A percentile compares a stretch with the other conserved stretches of the same genome.
Conservation (phyloP, 2,888 invertebrate genomes). For the Anodontia alba region DNA sequence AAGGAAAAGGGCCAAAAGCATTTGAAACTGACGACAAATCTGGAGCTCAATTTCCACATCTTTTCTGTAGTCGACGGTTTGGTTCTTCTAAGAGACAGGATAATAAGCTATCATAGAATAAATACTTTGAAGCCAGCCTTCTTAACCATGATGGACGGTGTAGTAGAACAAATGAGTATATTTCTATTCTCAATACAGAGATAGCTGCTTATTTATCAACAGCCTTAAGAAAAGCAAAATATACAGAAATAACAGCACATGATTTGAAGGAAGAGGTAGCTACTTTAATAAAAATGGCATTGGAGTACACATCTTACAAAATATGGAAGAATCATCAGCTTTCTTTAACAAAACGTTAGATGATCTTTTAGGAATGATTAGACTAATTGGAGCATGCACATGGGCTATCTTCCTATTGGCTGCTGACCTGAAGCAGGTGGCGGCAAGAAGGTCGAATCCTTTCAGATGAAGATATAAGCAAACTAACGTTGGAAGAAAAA, state of each 20-base stretch:
- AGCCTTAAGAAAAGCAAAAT: conserved; percentile 35
- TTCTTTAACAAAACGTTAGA: conserved; percentile 60
- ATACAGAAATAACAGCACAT: conserved; percentile 42
- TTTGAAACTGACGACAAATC: conserved; percentile 30
- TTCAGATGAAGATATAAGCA: conserved; percentile 33
- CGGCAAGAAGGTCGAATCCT: conserved; percentile 51
- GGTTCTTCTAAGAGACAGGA: conserved; percentile 25
- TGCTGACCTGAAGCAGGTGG: conserved; percentile 68
- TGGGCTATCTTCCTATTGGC: conserved; percentile 69
- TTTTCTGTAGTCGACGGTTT: conserved; percentile 44
- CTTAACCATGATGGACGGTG: conserved; percentile 48
- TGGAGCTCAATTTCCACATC: conserved; percentile 43
- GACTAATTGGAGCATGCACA: conserved; percentile 67
- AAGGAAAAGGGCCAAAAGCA: conserved; percentile 40
- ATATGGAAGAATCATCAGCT: conserved; percentile 57
- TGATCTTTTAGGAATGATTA: conserved; percentile 67
- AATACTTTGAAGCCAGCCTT: conserved; percentile 44
- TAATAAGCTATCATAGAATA: conserved; percentile 32
- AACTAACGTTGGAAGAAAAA: conserved; percentile 52
- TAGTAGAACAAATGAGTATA: conserved; percentile 51
- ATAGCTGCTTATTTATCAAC: conserved; percentile 30
- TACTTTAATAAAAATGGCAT: conserved; percentile 37
- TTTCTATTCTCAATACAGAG: conserved; percentile 60
- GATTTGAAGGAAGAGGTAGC: conserved; percentile 33
- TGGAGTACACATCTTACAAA: conserved; percentile 55